Evolutionary conservation across 2,888 invertebrate species (phyloP), one percentile per base, ranked within the genome.

Genomic region (Drosophila prostipennis): DNA sequence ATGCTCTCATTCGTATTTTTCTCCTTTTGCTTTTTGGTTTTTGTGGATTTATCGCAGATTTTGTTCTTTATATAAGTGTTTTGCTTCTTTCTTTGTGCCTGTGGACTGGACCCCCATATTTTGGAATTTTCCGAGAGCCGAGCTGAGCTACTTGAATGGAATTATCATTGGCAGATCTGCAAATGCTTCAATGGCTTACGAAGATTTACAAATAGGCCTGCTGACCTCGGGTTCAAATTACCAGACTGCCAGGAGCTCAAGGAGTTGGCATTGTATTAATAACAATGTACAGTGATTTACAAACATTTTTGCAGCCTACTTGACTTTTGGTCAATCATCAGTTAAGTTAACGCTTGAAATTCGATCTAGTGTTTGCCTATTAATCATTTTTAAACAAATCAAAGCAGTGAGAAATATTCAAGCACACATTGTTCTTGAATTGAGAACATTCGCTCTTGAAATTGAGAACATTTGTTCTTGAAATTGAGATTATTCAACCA

Each of bases 21-120:
- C 63, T 37, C 26, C 36, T 51, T 59, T 26, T 39, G 32, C 49
- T 23, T 76, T 13, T 52, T 53, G 39, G 68, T 83, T 74, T 65
- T 76, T 83, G 69, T 64, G 56, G 80, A 80, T 81, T 83, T 83
- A 87, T 81, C 74, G 68, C 61, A 69, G 84, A 78, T 80, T 86
- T 80, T 76, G 73, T 80, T 72, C 76, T 72, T 68, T 74, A 65
- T 70, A 68, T 73, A 82, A 82, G 78, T 80, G 76, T 60, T 83
- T 80, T 86, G 72, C 73, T 57, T 58, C 48, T 54, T 67, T 61
- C 73, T 58, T 56, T 48, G 32, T 34, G 34, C 29, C 29, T 29
- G 7, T 29, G 34, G 19, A 7, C 7, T 10, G 10, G 14, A 1
- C 26, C 16, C 16, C 5, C 6, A 7, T 37, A 5, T 72, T 60